Evolutionary conservation across 2,888 invertebrate genomes (phyloP), one percentile per base, ranked within the genome.

Genomic region (Ectemnius continuus): DNA sequence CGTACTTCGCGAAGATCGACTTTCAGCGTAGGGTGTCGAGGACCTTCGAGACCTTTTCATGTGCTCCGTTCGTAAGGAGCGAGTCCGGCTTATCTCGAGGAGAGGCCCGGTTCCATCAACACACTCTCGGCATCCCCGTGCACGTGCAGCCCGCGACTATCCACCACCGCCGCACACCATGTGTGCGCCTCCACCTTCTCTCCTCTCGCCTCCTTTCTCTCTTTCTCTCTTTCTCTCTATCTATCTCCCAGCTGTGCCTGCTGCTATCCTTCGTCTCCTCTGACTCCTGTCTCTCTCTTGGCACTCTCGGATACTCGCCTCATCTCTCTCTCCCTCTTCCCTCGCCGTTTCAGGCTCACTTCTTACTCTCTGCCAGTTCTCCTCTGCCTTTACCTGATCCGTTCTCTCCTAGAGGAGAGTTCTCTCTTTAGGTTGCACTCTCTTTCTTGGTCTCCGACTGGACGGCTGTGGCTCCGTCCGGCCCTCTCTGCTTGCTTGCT

Each of bases 1-100:
- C 46, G 69, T 45, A 64, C 13, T 61, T 60, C 26, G 65, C 77
- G 78, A 81, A 75, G 73, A 75, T 79, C 66, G 66, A 68, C 66
- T 75, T 70, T 61, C 59, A 73, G 61, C 63, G 60, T 71, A 71
- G 79, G 73, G 76, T 75, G 80, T 80, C 80, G 78, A 76, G 82
- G 81, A 82, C 80, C 82, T 80, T 61, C 74, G 74, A 81, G 81
- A 83, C 78, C 81, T 80, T 83, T 83, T 83, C 81, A 79, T 73
- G 79, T 61, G 77, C 72, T 81, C 70, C 56, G 83, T 72, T 72
- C 76, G 77, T 59, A 75, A 83, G 73, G 70, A 79, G 80, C 80
- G 70, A 79, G 83, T 70, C 73, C 45, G 62, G 75, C 80, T 80
- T 82, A 82, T 82, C 82, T 82, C 75, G 73, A 71, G 72, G 75